Evolutionary conservation across 2,888 invertebrate genomes (phyloP), one percentile per base, ranked within the genome.

Genomic region (Hermaeophaga mercurialis): DNA sequence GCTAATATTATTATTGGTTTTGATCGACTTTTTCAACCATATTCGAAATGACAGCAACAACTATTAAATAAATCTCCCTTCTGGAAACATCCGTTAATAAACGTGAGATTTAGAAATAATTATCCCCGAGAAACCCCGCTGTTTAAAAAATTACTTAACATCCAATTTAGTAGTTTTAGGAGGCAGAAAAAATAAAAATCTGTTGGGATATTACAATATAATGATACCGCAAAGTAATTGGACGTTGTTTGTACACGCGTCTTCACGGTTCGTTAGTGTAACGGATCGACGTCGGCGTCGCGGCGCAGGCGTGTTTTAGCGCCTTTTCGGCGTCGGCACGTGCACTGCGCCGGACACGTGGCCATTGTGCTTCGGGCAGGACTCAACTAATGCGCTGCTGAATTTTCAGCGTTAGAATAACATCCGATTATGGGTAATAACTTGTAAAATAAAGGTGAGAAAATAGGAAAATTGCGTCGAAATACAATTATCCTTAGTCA

Each of bases 201-300:
- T 61, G 50, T 70, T 68, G 70, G 71, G 71, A 72, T 15, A 59
- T 48, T 56, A 62, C 73, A 71, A 69, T 73, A 67, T 75, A 75
- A 75, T 74, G 73, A 74, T 72, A 75, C 75, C 75, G 66, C 75
- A 75, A 75, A 75, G 74, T 75, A 75, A 75, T 75, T 75, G 75
- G 74, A 74, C 75, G 74, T 67, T 73, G 75, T 72, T 68, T 67
- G 70, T 68, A 64, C 75, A 74, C 75, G 74, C 71, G 74, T 64
- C 73, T 63, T 59, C 61, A 68, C 70, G 73, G 68, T 74, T 75
- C 75, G 75, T 75, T 75, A 75, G 71, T 71, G 71, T 69, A 67
- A 70, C 70, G 65, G 66, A 68, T 69, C 67, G 56, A 61, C 62
- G 62, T 56, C 59, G 62, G 56, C 47, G 43, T 18, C 61, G 56